Base-by-base conservation (phyloP, 2,888 invertebrate species). In the Rosalia funebris region DNA sequence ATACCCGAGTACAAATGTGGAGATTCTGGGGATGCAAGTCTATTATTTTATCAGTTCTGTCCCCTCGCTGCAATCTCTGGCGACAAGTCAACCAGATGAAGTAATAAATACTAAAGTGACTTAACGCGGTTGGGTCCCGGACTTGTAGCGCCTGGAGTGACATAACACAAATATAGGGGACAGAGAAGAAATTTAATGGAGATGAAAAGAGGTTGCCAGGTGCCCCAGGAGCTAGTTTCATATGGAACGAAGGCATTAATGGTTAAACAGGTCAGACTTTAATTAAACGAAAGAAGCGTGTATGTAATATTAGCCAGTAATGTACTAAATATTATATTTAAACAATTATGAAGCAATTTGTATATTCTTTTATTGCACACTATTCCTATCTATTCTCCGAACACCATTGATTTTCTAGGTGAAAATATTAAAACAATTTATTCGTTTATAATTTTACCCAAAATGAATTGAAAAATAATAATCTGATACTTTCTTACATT, bases 91-190 rank as follows among this genome's bases (percentile, higher is more conserved):
- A 37, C 47, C 57, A 65, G 66, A 70, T 70, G 68, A 62, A 63
- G 69, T 60, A 63, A 70, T 72, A 71, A 72, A 72, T 72, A 71
- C 59, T 67, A 66, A 63, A 72, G 69, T 66, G 56, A 69, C 68
- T 64, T 70, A 70, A 71, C 70, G 68, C 66, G 54, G 58, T 55
- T 12, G 57, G 39, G 42, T 39, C 42, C 42, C 36, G 52, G 48
- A 42, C 57, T 42, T 31, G 37, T 25, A 41, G 46, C 47, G 42
- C 52, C 52, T 16, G 37, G 47, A 57, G 57, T 61, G 57, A 61
- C 57, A 53, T 47, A 60, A 53, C 42, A 42, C 46, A 36, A 44
- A 47, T 31, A 42, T 31, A 32, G 44, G 61, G 57, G 41, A 36
- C 47, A 14, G 9, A 36, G 36, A n/a, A 25, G 44, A 44, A 25